Evolutionary conservation across 2,797 vertebrate genomes (phyloP).

Genomic region (Sparidentex hasta): DNA sequence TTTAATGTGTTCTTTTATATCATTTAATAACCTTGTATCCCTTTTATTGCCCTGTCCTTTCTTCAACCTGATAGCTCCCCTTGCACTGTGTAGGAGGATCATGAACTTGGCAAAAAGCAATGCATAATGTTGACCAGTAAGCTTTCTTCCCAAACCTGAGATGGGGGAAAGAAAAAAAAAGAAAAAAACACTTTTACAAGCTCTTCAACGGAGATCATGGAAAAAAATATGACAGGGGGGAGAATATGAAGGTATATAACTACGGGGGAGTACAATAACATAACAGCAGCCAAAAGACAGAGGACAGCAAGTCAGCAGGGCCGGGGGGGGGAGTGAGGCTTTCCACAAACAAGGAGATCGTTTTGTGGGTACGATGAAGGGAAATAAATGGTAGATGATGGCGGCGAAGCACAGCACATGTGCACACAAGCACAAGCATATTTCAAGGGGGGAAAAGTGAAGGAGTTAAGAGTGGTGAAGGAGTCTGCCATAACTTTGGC

Average conservation of each 20-base stretch:
- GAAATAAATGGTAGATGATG: slow-evolving; percentile 46
- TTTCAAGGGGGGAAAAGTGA: slow-evolving; percentile 34
- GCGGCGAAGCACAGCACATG: slow-evolving; percentile 46
- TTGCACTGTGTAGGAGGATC: neutral
- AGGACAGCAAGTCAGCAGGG: slow-evolving; percentile 64
- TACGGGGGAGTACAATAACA: slow-evolving; percentile 57
- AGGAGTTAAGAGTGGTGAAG: slow-evolving; percentile 35
- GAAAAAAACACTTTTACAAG: slow-evolving; percentile 44
- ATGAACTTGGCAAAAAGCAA: slow-evolving; percentile 16
- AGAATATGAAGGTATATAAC: slow-evolving; percentile 48
- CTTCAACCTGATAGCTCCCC: slow-evolving; percentile 6
- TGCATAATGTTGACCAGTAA: slow-evolving; percentile 16
- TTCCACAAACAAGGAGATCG: slow-evolving; percentile 60
- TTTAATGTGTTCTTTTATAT: neutral
- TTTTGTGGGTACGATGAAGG: slow-evolving; percentile 33
- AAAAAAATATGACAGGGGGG: slow-evolving; percentile 50
- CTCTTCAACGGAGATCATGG: slow-evolving; percentile 43
- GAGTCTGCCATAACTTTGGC: slow-evolving; percentile 54
- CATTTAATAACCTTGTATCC: neutral
- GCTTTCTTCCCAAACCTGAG: slow-evolving; percentile 35
- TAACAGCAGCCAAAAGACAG: slow-evolving; percentile 55
- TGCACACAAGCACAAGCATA: slow-evolving; percentile 36
- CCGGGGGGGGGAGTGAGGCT: slow-evolving; percentile 35
- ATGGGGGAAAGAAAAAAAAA: slow-evolving; percentile 28
- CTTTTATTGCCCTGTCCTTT: neutral